phyloP scores from a whole-genome alignment of 2,797 vertebrate genomes.

The Stomatorhinus walkeri region DNA sequence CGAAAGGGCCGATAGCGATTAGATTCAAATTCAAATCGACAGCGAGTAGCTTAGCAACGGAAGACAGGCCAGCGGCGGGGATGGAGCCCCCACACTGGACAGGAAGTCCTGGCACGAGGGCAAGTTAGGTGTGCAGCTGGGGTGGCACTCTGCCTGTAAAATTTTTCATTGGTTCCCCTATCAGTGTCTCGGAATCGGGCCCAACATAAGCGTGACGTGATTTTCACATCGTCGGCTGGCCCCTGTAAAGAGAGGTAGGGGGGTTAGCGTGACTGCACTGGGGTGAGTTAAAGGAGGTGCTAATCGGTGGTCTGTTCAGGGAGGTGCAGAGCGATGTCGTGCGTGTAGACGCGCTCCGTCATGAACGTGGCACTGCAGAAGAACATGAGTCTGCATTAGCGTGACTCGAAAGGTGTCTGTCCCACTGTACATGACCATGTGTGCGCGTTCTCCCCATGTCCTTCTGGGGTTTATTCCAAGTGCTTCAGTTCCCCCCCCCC shows the following conservation, averaged over 20 bases:
- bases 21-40: constrained; percentile 15
- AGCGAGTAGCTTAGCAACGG: background rate
- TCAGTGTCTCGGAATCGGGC: background rate
- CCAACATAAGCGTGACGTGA: background rate
- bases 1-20: background rate
- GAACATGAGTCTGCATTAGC: background rate
- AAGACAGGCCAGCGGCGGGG: background rate
- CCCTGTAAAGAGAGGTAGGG: background rate
- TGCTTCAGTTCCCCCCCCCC: background rate
- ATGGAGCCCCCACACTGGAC: background rate
- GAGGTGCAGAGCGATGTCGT: background rate
- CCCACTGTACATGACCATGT: background rate
- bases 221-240: background rate
- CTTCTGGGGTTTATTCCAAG: background rate
- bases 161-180: background rate
- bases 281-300: background rate
- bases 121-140: background rate
- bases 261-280: background rate
- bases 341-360: background rate
- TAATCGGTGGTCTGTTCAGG: background rate
- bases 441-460: background rate
- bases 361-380: background rate
- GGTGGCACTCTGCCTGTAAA: background rate
- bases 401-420: background rate
- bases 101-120: background rate